A percentile compares a stretch with the other conserved stretches of the same genome.
These are phyloP conservation scores for Eupithecia centaureata DNA, from an alignment of 2,888 invertebrate species.

Conservation along the genomic window DNA sequence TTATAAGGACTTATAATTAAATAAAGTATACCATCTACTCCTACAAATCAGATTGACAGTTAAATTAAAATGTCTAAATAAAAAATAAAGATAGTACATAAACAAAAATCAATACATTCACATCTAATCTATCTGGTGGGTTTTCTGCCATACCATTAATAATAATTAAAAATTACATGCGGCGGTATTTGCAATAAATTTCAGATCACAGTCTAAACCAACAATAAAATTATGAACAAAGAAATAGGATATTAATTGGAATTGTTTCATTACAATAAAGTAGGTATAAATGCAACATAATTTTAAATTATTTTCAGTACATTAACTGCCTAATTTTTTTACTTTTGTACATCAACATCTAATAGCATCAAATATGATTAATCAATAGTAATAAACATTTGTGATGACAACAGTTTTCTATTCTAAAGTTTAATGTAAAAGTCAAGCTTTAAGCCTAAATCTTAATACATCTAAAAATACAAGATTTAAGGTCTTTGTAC, in stretches of 20 bases:
- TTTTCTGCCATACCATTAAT: not conserved
- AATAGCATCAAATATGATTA: constrained; percentile 1
- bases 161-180: not conserved
- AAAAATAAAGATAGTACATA: not conserved
- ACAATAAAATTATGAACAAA: not conserved
- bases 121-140: constrained; percentile 6
- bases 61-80: not conserved
- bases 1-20: not conserved
- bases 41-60: not conserved
- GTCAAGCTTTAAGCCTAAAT: constrained; percentile 34
- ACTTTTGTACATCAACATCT: constrained; percentile 9
- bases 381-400: constrained; percentile 1
- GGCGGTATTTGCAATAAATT: not conserved
- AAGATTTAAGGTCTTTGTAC: constrained; percentile 35
- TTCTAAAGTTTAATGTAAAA: constrained; percentile 6
- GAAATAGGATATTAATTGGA: not conserved
- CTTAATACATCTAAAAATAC: constrained; percentile 28
- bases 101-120: not conserved
- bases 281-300: constrained; percentile 1
- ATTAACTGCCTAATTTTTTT: not conserved
- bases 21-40: not conserved
- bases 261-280: not conserved
- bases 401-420: not conserved
- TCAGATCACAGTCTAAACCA: not conserved
- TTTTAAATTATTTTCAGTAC: not conserved